phyloP scores from a whole-genome alignment of 2,113 vertebrate species.

The Catagonus wagneri region DNA sequence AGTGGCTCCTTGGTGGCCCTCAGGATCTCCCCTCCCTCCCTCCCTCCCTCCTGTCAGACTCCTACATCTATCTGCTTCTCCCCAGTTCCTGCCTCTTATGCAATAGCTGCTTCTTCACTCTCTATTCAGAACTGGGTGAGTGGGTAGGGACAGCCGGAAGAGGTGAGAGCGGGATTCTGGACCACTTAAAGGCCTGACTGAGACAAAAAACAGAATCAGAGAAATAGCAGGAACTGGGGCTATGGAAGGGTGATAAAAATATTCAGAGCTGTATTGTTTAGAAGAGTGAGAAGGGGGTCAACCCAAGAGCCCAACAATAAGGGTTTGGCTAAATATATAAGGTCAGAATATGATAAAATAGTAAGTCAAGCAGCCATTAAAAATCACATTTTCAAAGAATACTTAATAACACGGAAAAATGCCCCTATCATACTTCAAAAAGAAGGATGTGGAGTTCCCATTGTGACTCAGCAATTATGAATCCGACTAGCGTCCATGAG shows the following conservation, averaged over 20 bases:
- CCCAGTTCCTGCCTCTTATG: neutral
- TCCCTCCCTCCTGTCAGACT: neutral
- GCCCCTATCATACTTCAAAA: neutral
- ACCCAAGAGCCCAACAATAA: neutral
- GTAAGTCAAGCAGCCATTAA: neutral
- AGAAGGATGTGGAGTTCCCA: too few relatives aligned
- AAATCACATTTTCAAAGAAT: neutral
- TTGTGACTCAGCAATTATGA: too few relatives aligned
- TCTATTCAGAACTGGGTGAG: neutral
- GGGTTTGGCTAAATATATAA: neutral
- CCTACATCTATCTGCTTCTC: neutral
- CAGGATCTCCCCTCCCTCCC: neutral
- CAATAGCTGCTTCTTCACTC: neutral
- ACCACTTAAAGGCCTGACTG: neutral
- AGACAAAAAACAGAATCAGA: conserved; percentile 1
- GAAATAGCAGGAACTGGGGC: neutral
- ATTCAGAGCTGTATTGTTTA: neutral
- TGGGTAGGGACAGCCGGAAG: neutral
- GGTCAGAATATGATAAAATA: conserved; percentile 16
- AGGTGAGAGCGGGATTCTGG: neutral
- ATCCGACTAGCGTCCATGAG: too few relatives aligned
- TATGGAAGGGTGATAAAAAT: neutral
- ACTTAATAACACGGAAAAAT: neutral
- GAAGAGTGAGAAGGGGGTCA: neutral
- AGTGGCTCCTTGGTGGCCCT: neutral